These are phyloP conservation scores for Arizona elegans DNA, from an alignment of 2,113 vertebrate genomes.

Conservation along the genomic window DNA sequence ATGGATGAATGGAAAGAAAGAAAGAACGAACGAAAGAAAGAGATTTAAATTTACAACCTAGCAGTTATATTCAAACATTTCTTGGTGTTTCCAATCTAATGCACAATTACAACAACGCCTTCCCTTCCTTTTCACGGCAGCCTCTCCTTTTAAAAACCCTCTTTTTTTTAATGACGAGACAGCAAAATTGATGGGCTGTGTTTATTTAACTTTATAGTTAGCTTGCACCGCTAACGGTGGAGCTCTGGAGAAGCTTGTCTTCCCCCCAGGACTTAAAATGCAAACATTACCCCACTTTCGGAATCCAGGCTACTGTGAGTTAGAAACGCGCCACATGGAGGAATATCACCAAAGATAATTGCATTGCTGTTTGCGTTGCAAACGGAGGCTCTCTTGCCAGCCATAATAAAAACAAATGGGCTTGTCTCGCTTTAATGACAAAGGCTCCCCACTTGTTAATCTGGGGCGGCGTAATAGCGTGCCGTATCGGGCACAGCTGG, in stretches of 20 bases:
- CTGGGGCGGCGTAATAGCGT: constrained; percentile 56
- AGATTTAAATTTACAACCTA: neutral
- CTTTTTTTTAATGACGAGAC: constrained; percentile 49
- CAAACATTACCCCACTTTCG: constrained; percentile 58
- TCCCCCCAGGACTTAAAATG: constrained; percentile 66
- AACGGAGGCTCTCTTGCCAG: constrained; percentile 58
- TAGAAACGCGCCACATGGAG: constrained; percentile 54
- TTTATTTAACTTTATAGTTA: constrained; percentile 58
- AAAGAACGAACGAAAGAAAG: neutral
- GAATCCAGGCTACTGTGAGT: constrained; percentile 55
- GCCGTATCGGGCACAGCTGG: constrained; percentile 58
- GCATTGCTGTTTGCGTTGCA: constrained; percentile 48
- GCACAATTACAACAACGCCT: constrained; percentile 53
- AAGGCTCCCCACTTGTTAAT: constrained; percentile 71
- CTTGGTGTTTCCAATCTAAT: constrained; percentile 29
- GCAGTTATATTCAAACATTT: neutral
- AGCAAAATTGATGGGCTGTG: constrained; percentile 48
- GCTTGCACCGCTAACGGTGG: constrained; percentile 66
- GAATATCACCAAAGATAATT: constrained; percentile 68
- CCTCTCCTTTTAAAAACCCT: neutral
- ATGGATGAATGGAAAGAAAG: no score
- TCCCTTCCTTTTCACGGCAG: constrained; percentile 27
- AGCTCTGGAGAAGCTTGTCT: constrained; percentile 58
- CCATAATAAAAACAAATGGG: constrained; percentile 67
- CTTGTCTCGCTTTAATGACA: constrained; percentile 71